These are phyloP conservation scores for Phalanger gymnotis DNA, from an alignment of 2,797 vertebrate species.

Conservation along the genomic window DNA sequence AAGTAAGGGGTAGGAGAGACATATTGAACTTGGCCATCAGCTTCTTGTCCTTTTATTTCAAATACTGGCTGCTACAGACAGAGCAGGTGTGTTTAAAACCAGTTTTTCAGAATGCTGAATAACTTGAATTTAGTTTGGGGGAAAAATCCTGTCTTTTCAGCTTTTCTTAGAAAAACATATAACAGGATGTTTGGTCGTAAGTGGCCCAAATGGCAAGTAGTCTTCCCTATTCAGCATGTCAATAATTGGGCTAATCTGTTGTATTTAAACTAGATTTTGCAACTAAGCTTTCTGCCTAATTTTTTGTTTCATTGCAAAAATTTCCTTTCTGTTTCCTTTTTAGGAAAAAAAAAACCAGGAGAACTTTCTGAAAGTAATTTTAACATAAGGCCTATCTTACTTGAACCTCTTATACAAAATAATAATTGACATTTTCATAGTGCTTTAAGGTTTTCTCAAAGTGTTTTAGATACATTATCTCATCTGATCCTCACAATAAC, in stretches of 20 bases:
- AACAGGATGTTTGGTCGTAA: not conserved
- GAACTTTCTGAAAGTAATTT: not conserved
- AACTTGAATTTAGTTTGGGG: not conserved
- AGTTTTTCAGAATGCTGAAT: constrained; percentile 6
- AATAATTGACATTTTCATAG: not conserved
- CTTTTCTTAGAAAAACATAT: not conserved
- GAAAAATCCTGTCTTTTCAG: not conserved
- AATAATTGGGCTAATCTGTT: not conserved
- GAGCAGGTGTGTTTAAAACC: not conserved
- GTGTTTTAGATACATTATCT: not conserved
- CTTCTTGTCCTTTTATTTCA: not conserved
- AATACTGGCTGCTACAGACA: not conserved
- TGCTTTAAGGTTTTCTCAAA: not conserved
- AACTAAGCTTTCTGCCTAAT: not conserved
- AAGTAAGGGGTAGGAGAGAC: not conserved
- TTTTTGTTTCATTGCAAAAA: not conserved
- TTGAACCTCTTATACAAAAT: not conserved
- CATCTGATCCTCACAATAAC: not conserved
- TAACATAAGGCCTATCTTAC: not conserved
- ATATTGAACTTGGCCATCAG: not conserved
- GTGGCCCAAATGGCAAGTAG: constrained; percentile 6
- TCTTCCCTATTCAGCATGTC: not conserved
- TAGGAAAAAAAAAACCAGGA: not conserved
- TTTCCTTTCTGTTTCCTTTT: not conserved
- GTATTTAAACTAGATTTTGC: constrained; percentile 65